Percentiles rank a stretch among this genome's conserved stretches.
phyloP scores from a whole-genome alignment of 2,113 vertebrate genomes.

The Rhizomys pruinosus region DNA sequence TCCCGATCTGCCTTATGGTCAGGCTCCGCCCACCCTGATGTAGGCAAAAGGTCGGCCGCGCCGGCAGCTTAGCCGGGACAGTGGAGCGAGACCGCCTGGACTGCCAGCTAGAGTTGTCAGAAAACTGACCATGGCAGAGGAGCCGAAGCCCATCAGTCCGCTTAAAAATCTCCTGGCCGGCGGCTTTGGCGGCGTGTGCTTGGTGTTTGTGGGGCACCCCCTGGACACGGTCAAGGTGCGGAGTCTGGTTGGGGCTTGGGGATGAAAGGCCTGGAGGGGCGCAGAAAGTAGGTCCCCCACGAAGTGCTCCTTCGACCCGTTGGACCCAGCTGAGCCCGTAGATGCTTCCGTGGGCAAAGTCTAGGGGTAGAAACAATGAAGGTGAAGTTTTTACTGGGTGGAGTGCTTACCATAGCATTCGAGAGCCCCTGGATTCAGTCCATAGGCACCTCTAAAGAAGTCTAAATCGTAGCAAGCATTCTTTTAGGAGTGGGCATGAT shows the following conservation, averaged over 20 bases:
- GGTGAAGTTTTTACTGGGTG: not conserved
- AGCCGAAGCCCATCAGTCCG: conserved; percentile 91
- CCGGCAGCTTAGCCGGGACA: not conserved
- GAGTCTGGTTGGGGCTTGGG: not conserved
- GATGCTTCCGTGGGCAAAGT: not conserved
- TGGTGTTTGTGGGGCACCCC: conserved; percentile 96
- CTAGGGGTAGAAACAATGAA: not conserved
- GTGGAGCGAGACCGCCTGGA: not conserved
- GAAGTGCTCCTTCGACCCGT: not conserved
- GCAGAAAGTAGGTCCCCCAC: not conserved
- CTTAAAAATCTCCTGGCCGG: conserved; percentile 97
- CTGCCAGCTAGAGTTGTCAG: not conserved
- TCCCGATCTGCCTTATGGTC: not conserved
- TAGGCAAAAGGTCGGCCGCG: conserved; percentile 71
- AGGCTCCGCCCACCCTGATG: conserved; percentile 38
- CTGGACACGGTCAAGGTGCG: conserved; percentile 97
- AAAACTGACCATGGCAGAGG: conserved; percentile 87
- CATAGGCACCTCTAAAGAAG: not conserved
- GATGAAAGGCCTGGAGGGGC: not conserved
- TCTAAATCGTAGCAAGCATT: not conserved
- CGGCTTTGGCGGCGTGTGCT: conserved; percentile 95
- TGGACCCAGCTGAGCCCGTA: not conserved
- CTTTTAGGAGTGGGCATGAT: not conserved
- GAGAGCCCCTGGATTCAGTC: not conserved
- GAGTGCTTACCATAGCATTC: too few species aligned